Conservation (phyloP, 2,888 invertebrate species). For the Apamea monoglypha region DNA sequence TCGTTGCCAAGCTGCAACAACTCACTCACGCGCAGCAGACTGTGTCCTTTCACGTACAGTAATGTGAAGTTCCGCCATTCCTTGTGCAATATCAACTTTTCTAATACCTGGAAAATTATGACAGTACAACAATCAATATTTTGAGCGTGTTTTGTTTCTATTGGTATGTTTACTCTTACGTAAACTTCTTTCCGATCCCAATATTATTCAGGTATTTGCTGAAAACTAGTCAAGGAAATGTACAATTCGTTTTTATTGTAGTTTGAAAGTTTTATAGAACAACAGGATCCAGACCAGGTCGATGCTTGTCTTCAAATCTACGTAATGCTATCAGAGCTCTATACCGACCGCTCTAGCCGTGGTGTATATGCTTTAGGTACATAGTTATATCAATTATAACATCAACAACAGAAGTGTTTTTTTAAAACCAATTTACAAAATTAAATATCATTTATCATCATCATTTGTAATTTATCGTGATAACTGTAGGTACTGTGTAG, state of each 20-base stretch:
- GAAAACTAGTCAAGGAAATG: constrained; percentile 12
- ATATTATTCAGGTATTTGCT: constrained; percentile 14
- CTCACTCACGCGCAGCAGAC: constrained; percentile 92
- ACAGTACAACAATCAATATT: neutral
- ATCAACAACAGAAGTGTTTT: neutral
- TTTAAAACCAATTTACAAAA: neutral
- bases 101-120: constrained; percentile 88
- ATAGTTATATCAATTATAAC: neutral
- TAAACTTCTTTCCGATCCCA: neutral
- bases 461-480: neutral
- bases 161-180: neutral
- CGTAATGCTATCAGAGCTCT: neutral
- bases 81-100: constrained; percentile 92
- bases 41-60: constrained; percentile 94
- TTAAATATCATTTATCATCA: neutral
- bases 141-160: constrained; percentile 1
- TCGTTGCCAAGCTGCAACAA: constrained; percentile 92
- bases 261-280: constrained; percentile 43
- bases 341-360: neutral
- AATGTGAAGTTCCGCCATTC: constrained; percentile 96
- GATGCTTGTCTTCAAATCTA: constrained; percentile 8
- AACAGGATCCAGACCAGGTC: constrained; percentile 18
- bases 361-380: neutral
- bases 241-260: constrained; percentile 38
- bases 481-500: neutral